Evolutionary conservation across 2,797 vertebrate species (phyloP), one percentile per base, ranked within the genome.

Genomic region (Centropyge bicolor): DNA sequence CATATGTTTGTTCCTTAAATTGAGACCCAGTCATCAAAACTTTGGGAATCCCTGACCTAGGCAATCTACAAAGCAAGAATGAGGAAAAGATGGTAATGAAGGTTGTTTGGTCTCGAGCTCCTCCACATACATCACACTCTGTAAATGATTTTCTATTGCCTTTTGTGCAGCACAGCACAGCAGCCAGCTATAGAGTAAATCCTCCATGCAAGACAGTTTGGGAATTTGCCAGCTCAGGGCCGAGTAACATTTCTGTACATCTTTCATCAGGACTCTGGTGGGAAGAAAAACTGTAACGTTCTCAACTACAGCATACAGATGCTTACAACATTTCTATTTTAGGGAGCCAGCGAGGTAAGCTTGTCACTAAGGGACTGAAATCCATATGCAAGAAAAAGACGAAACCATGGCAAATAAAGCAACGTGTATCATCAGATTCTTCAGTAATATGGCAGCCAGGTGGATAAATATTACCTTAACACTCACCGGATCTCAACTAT

Each of bases 191-290:
- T 1, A 31, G 10, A 74, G 27, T 65, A 7, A 8, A 65, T 36
- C 54, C 55, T 71, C 43, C 56, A 49, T 66, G 66, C 45, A 20
- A 66, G 60, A 56, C 54, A 64, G 38, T 52, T 17, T 61, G 60
- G 62, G 71, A 67, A 40, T 60, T 74, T 43, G 59, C n/a, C 52
- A 69, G 71, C 45, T 66, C 73, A 73, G 36, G 27, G 22, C 45
- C 27, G 19, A 12, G 59, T 41, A 63, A 27, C 64, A 57, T 59
- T 46, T 46, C 49, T 51, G 22, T 61, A 51, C 64, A 70, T 76
- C 45, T 67, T 66, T 62, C 54, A 48, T 52, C 19, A 27, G 1
- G 35, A 45, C 40, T 68, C 59, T 48, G 24, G 24, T 49, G 40
- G 69, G 59, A 66, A 48, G 19, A 54, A 73, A 73, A 77, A 62